A percentile compares a stretch with the other conserved stretches of the same genome.
Evolutionary conservation across 2,797 vertebrate genomes (phyloP).

Genomic region (Sebastes hubbsi): DNA sequence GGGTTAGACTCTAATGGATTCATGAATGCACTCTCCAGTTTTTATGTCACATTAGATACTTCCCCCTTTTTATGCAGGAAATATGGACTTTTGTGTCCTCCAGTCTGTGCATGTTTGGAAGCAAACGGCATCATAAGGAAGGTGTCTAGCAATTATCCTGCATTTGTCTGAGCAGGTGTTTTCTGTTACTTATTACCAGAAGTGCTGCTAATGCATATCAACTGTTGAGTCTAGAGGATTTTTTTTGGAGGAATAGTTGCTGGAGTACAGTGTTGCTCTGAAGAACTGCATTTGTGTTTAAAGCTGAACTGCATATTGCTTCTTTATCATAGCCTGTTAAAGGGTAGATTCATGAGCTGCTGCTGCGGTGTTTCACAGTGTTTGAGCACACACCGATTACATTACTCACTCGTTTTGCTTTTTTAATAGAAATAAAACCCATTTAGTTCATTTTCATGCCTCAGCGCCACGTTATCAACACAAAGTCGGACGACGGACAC

Average conservation of each 20-base stretch:
- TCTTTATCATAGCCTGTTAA: not conserved
- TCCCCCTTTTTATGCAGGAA: not conserved
- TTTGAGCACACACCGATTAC: no score
- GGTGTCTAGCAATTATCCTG: not conserved
- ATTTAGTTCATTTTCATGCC: no score
- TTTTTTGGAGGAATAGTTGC: constrained; percentile 1
- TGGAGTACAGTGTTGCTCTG: not conserved
- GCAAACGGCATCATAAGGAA: constrained; percentile 24
- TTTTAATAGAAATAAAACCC: no score
- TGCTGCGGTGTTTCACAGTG: not conserved
- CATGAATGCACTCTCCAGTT: not conserved
- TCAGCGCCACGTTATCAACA: no score
- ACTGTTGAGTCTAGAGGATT: constrained; percentile 22
- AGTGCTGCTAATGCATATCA: constrained; percentile 29
- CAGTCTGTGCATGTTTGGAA: constrained; percentile 6
- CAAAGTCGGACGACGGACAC: no score
- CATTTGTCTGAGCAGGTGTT: constrained; percentile 31
- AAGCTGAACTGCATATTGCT: not conserved
- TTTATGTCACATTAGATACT: not conserved
- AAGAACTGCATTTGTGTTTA: not conserved
- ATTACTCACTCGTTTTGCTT: no score
- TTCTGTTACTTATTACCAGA: constrained; percentile 20
- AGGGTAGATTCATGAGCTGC: not conserved
- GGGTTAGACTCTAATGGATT: constrained; percentile 21
- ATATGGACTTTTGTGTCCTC: constrained; percentile 6